phyloP scores from a whole-genome alignment of 2,113 vertebrate genomes.

The Equus przewalskii region DNA sequence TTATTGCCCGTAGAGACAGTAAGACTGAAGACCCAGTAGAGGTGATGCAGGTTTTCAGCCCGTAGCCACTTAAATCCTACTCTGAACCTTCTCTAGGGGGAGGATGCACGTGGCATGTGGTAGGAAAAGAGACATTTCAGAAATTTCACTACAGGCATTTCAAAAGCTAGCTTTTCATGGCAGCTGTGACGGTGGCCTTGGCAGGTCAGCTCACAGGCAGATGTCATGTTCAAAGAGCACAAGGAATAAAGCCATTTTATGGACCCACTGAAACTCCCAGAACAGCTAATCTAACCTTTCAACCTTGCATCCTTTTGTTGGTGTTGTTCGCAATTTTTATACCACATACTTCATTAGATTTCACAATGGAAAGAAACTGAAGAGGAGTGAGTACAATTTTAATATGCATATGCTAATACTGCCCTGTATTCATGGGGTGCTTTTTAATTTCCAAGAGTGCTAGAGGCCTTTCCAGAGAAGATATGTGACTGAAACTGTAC shows the following conservation, averaged over 20 bases:
- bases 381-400: constrained; percentile 2
- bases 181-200: not conserved
- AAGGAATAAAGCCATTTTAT: not conserved
- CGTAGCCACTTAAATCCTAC: not conserved
- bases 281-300: not conserved
- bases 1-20: not conserved
- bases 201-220: not conserved
- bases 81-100: not conserved
- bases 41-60: not conserved
- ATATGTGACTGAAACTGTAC: not conserved
- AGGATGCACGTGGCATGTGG: not conserved
- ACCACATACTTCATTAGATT: constrained; percentile 20
- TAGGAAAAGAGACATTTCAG: not conserved
- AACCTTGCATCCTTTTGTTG: not conserved
- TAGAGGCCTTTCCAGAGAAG: constrained; percentile 53
- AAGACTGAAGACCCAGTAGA: not conserved
- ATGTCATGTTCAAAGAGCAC: not conserved
- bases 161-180: not conserved
- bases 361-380: constrained; percentile 21
- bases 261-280: not conserved
- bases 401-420: constrained; percentile 49
- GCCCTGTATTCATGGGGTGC: not conserved
- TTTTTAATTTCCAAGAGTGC: constrained; percentile 64
- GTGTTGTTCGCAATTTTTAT: not conserved
- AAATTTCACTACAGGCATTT: not conserved